These are phyloP conservation scores for Holothuria scabra DNA, from an alignment of 53 echinoderm and acorn worm species.

Conservation along the genomic window DNA sequence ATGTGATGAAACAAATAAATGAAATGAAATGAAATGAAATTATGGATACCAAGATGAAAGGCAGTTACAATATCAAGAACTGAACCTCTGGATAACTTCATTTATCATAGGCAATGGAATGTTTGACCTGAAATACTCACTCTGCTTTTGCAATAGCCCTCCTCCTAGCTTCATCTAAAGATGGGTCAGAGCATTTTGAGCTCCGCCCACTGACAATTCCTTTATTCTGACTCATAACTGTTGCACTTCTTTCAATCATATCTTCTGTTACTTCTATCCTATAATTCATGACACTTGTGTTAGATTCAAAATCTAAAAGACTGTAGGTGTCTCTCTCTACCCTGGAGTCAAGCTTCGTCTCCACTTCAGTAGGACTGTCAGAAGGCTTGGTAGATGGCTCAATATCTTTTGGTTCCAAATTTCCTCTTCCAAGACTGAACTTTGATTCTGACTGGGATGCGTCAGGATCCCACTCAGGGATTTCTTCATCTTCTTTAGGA, in stretches of 20 bases:
- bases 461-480: conserved; percentile 62
- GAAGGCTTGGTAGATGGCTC: not conserved
- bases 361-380: conserved; percentile 30
- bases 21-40: too few species aligned
- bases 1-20: too few species aligned
- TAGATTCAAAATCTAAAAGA: conserved; percentile 70
- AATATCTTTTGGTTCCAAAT: not conserved
- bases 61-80: too few species aligned
- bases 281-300: conserved; percentile 66
- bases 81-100: too few species aligned
- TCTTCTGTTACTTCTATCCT: conserved; percentile 87
- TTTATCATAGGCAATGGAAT: not conserved
- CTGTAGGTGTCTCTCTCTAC: conserved; percentile 30
- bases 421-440: not conserved
- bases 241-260: conserved; percentile 87
- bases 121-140: conserved; percentile 52
- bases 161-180: conserved; percentile 80
- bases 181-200: conserved; percentile 69
- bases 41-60: too few species aligned
- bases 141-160: conserved; percentile 88
- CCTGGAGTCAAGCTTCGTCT: conserved; percentile 5
- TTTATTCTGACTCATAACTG: conserved; percentile 85
- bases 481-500: conserved; percentile 13
- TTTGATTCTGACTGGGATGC: conserved; percentile 30
- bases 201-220: conserved; percentile 76